phyloP scores from a whole-genome alignment of 2,888 invertebrate species.

The Mamestra brassicae region DNA sequence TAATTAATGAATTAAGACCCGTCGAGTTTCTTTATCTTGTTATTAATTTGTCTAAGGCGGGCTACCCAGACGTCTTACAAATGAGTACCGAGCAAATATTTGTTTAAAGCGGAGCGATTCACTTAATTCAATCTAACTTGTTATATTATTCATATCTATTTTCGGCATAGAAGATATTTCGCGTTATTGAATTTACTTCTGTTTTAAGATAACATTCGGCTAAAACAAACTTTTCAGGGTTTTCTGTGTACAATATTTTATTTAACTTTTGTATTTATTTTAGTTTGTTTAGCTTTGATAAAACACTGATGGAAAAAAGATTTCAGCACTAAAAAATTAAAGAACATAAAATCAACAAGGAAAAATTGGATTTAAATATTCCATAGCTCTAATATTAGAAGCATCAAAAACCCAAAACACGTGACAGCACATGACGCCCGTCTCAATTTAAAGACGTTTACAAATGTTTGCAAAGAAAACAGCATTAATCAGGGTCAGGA shows the following conservation, averaged over 20 bases:
- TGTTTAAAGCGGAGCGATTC: constrained; percentile 73
- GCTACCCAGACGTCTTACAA: constrained; percentile 87
- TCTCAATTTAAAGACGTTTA: constrained; percentile 80
- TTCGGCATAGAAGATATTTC: constrained; percentile 29
- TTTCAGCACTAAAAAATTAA: background rate
- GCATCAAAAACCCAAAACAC: constrained; percentile 41
- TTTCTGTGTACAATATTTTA: background rate
- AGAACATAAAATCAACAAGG: background rate
- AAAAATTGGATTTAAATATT: background rate
- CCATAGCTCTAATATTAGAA: background rate
- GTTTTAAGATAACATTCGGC: background rate
- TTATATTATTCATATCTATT: constrained; percentile 66
- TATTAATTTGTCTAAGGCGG: constrained; percentile 89
- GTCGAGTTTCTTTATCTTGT: constrained; percentile 90
- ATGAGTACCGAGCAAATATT: constrained; percentile 86
- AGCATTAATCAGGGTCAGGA: constrained; percentile 89
- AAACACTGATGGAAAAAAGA: constrained; percentile 2
- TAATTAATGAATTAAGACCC: constrained; percentile 91
- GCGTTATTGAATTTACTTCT: constrained; percentile 23
- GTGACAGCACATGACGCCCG: constrained; percentile 67
- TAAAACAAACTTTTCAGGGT: background rate
- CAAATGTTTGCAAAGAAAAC: constrained; percentile 86
- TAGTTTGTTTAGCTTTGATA: constrained; percentile 27
- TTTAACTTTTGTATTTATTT: constrained; percentile 16
- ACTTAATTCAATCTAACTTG: constrained; percentile 70